phyloP scores from a whole-genome alignment of 2,113 vertebrate genomes.

The Chloropsis cyanopogon region DNA sequence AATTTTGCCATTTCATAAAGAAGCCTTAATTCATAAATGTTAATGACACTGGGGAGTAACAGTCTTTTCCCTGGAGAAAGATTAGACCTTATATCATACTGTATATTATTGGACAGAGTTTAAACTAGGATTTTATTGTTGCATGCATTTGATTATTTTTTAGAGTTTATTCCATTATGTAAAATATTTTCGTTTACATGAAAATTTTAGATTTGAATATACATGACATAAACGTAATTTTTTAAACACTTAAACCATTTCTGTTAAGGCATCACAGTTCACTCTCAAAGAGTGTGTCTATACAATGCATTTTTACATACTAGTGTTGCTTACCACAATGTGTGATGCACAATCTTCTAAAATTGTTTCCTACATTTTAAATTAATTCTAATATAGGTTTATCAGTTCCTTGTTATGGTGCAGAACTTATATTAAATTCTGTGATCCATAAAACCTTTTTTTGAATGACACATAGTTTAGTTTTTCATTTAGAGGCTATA shows the following conservation, averaged over 20 bases:
- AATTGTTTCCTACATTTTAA: constrained; percentile 75
- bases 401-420: constrained; percentile 82
- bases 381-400: constrained; percentile 84
- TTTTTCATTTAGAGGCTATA: constrained; percentile 87
- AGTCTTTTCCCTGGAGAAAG: constrained; percentile 41
- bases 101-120: constrained; percentile 28
- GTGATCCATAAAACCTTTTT: constrained; percentile 84
- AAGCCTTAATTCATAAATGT: constrained; percentile 68
- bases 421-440: constrained; percentile 83
- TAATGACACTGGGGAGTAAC: constrained; percentile 41
- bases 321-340: constrained; percentile 62
- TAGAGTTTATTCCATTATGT: background rate
- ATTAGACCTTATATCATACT: constrained; percentile 31
- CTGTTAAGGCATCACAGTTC: background rate
- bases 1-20: constrained; percentile 55
- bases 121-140: constrained; percentile 13
- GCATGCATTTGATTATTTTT: background rate
- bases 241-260: background rate
- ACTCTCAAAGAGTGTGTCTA: background rate
- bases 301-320: background rate
- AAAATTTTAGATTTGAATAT: constrained; percentile 16
- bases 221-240: background rate
- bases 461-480: constrained; percentile 87
- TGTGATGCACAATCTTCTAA: constrained; percentile 68
- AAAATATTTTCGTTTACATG: background rate